These are phyloP conservation scores for Okapia johnstoni DNA, from an alignment of 2,113 vertebrate species.

Conservation along the genomic window DNA sequence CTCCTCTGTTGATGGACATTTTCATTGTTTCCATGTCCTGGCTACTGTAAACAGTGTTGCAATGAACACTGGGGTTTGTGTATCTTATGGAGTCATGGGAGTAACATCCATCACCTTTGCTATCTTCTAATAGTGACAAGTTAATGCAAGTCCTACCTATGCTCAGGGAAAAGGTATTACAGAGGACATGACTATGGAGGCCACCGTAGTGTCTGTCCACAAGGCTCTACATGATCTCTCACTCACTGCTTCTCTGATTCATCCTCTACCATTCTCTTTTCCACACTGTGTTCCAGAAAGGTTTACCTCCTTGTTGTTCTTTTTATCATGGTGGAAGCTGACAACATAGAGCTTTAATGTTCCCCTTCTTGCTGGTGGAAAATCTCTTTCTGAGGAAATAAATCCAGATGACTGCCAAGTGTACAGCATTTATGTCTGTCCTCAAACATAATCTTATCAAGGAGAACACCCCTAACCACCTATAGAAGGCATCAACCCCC, in stretches of 20 bases:
- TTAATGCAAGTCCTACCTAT: neutral
- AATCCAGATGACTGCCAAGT: neutral
- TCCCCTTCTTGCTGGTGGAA: neutral
- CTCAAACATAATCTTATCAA: neutral
- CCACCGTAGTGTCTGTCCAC: neutral
- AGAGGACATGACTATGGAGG: neutral
- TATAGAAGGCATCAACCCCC: neutral
- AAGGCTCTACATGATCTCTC: neutral
- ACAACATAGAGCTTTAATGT: neutral
- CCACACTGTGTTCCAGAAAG: neutral
- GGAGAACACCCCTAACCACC: neutral
- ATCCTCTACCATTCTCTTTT: neutral
- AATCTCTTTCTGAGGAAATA: neutral
- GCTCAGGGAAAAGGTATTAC: neutral
- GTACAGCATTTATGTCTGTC: neutral
- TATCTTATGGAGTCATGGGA: neutral
- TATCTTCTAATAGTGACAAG: neutral
- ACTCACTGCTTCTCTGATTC: neutral
- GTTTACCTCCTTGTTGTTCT: neutral
- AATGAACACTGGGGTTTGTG: neutral
- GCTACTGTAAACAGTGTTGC: neutral
- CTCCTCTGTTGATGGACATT: neutral
- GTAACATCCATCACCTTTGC: neutral
- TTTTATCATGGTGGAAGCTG: neutral
- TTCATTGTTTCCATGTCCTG: neutral